Evolutionary conservation across 2,113 vertebrate species (phyloP).

Genomic region (Mormyrus lacerda): DNA sequence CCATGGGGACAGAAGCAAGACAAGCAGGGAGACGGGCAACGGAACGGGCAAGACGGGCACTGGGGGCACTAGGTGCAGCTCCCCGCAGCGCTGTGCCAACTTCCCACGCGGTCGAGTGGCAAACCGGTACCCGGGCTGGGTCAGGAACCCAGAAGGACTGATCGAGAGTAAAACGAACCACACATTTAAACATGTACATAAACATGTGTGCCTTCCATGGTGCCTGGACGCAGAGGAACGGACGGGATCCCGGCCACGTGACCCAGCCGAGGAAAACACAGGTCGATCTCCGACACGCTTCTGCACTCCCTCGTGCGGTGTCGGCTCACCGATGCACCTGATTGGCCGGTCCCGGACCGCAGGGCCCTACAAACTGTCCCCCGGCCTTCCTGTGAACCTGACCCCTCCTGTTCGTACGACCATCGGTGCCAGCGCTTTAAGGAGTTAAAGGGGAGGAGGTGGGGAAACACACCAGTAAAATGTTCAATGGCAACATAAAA

Average conservation of each 20-base stretch:
- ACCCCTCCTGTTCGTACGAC: background rate
- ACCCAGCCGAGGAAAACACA: background rate
- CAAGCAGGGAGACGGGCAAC: background rate
- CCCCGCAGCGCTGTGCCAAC: background rate
- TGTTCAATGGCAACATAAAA: background rate
- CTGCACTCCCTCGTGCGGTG: constrained; percentile 39
- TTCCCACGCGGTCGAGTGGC: background rate
- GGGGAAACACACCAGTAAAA: background rate
- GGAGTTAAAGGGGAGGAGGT: background rate
- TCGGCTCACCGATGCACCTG: constrained; percentile 63
- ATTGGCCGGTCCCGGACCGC: constrained; percentile 63
- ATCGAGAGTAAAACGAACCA: background rate
- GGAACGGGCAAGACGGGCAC: background rate
- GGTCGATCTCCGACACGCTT: background rate
- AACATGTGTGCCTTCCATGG: background rate
- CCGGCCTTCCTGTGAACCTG: constrained; percentile 24
- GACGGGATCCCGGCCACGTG: background rate
- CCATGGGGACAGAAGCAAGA: background rate
- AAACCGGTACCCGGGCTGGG: background rate
- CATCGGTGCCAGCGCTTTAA: background rate
- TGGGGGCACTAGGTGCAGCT: background rate
- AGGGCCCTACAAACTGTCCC: constrained; percentile 60
- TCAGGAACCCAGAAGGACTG: background rate
- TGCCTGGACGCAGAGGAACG: background rate
- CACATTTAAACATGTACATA: background rate